A percentile compares a stretch with the other conserved stretches of the same genome.
Evolutionary conservation across 2,113 vertebrate genomes (phyloP).

Genomic region (Percina caprodes): DNA sequence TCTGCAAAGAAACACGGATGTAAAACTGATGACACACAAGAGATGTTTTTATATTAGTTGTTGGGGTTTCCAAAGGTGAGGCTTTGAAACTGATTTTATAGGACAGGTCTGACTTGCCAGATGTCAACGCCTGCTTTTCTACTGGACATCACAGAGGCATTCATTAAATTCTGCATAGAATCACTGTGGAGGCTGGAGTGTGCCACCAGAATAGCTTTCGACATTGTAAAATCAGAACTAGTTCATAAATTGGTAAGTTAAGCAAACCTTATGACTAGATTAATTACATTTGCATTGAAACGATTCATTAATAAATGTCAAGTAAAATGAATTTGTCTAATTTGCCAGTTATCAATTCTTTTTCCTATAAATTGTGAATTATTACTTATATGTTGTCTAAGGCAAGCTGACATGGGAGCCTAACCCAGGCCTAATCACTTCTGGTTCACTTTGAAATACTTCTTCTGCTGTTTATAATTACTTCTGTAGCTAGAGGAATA

Average conservation of each 20-base stretch:
- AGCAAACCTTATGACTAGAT: no score
- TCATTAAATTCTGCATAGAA: no score
- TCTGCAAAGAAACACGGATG: constrained; percentile 70
- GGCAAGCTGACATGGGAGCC: no score
- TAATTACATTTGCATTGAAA: background rate
- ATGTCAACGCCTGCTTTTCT: background rate
- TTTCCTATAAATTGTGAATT: background rate
- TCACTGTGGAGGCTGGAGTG: no score
- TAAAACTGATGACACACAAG: background rate
- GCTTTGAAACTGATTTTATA: no score
- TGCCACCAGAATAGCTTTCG: no score
- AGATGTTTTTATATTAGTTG: background rate
- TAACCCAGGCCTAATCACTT: no score
- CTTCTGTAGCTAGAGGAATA: background rate
- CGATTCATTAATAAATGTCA: no score
- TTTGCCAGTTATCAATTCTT: background rate
- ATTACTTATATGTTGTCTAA: no score
- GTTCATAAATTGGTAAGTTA: no score
- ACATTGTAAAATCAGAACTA: no score
- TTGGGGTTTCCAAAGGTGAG: background rate
- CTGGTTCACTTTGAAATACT: background rate
- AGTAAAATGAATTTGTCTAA: background rate
- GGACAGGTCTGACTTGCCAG: background rate
- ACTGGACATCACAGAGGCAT: background rate
- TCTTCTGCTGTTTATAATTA: background rate